These are phyloP conservation scores for Cotesia glomerata DNA, from an alignment of 1,140 invertebrate genomes.

Conservation along the genomic window DNA sequence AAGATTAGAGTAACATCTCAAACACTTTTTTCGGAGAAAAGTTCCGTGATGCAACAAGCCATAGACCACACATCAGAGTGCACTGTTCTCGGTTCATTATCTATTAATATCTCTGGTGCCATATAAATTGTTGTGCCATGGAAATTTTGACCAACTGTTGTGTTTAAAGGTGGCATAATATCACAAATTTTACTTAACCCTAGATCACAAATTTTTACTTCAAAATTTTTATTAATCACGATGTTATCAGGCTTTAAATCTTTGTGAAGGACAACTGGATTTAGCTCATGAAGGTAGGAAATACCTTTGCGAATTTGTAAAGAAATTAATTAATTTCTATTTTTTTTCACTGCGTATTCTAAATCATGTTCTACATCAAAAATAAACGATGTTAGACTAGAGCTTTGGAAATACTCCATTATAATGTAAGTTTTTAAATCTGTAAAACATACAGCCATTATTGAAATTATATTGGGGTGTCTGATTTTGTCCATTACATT, in stretches of 20 bases:
- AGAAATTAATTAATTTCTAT: background rate
- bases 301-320: conserved; percentile 15
- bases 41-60: conserved; percentile 5
- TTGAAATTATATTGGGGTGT: conserved; percentile 5
- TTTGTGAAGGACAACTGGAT: background rate
- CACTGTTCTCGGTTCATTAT: background rate
- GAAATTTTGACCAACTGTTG: too few species aligned
- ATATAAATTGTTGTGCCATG: too few species aligned
- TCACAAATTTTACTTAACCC: background rate
- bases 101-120: background rate
- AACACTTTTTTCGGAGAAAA: background rate
- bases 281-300: conserved; percentile 3
- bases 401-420: background rate
- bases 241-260: conserved; percentile 17
- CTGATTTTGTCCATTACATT: background rate
- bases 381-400: background rate
- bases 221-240: background rate
- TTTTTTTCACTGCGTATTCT: background rate
- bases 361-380: background rate
- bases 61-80: conserved; percentile 12
- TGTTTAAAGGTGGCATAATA: background rate
- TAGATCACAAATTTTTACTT: conserved; percentile 8
- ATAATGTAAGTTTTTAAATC: background rate
- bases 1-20: background rate
- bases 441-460: conserved; percentile 8